phyloP scores from a whole-genome alignment of 2,888 invertebrate species.

The Leptinotarsa juncta region DNA sequence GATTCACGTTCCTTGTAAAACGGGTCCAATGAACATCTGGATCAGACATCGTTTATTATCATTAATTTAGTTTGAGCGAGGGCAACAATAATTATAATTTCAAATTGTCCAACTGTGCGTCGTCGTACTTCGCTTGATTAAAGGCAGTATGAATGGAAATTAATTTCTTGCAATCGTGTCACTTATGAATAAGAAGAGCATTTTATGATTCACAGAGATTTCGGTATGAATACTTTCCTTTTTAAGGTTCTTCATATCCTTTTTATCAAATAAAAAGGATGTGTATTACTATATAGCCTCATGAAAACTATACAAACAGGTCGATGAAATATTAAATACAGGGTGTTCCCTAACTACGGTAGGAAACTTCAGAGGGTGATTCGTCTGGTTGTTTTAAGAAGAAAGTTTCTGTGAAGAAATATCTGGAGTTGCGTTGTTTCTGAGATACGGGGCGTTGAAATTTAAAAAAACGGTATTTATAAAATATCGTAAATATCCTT shows the following conservation, averaged over 20 bases:
- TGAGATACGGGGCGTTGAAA: too few species aligned
- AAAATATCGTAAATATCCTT: too few species aligned
- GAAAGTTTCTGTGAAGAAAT: too few species aligned
- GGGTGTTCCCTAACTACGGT: too few species aligned
- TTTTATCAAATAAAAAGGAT: background rate
- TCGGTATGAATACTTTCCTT: background rate
- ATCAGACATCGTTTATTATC: constrained; percentile 14
- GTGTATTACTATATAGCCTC: background rate
- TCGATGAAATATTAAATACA: too few species aligned
- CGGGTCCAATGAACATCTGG: constrained; percentile 22
- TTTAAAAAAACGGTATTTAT: too few species aligned
- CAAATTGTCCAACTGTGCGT: constrained; percentile 19
- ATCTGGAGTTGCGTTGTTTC: too few species aligned
- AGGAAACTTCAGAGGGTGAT: too few species aligned
- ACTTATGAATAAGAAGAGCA: background rate
- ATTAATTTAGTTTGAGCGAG: constrained; percentile 21
- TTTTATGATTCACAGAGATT: background rate
- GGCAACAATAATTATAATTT: constrained; percentile 25
- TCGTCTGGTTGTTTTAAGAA: too few species aligned
- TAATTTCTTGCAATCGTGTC: constrained; percentile 8
- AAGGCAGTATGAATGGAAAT: background rate
- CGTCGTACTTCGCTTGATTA: constrained; percentile 8
- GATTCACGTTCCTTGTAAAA: constrained; percentile 18
- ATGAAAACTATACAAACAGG: too few species aligned
- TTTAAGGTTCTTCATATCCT: background rate